Base-by-base conservation (phyloP, 2,888 invertebrate species). In the Augiades crinisus region DNA sequence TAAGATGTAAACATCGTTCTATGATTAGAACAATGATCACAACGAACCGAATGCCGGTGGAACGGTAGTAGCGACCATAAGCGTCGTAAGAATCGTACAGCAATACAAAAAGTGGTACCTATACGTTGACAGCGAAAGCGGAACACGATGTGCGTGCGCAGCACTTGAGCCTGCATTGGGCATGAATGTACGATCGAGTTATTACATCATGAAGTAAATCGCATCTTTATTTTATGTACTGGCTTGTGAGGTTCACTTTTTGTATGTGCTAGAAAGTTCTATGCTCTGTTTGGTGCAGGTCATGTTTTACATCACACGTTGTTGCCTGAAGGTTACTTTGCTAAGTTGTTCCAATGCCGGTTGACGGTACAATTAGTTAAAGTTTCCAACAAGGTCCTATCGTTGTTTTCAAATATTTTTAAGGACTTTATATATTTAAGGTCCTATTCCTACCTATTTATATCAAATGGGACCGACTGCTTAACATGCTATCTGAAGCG, bases 111-210 rank as follows among this genome's bases (percentile, higher is more conserved):
- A 30, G 12, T 5, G 12, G 30, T n/a, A n/a, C n/a, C n/a, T 30
- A 30, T 47, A 19, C 47, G 13, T 38, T 38, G 37, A 36, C 47
- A n/a, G 47, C 30, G 47, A 47, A 47, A 47, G 38, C 47, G 47
- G 47, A 21, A 21, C 47, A 47, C 21, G 19, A 30, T n/a, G 37
- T 47, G 47, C 47, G 47, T 47, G 47, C 24, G 16, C 17, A 24
- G 14, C 8, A 13, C 16, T 24, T 24, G 16, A 31, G 43, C 17
- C 43, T 16, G 43, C 30, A 19, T 31, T 12, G 43, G 12, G 5
- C 22, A 8, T 24, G 14, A 16, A 8, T 30, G 43, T 13, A 19
- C 31, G 17, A 30, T n/a, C 30, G 6, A 5, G 30, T 30, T 30
- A 30, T 30, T 30, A n/a, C 30, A 30, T 30, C 10, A 30, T 30